phyloP scores from a whole-genome alignment of 2,113 vertebrate species.

The Cepphus grylle region DNA sequence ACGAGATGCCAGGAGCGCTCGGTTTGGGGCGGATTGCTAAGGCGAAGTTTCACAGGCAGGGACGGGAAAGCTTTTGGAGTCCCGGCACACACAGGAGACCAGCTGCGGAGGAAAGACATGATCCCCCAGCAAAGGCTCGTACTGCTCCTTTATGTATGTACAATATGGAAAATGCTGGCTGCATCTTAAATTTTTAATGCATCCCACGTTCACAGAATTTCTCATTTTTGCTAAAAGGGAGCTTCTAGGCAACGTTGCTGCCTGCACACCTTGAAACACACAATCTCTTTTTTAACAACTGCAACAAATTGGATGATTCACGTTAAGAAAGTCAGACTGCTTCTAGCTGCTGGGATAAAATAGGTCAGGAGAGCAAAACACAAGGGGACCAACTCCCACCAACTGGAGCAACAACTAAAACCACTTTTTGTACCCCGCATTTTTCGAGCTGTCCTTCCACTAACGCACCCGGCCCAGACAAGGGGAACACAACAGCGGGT shows the following conservation, averaged over 20 bases:
- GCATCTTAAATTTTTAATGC: conserved; percentile 23
- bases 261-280: not conserved
- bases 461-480: not conserved
- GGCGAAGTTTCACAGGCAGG: not conserved
- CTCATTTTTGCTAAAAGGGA: conserved; percentile 24
- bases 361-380: not conserved
- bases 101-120: not conserved
- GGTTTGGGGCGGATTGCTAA: not conserved
- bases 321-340: not conserved
- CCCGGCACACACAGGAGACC: not conserved
- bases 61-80: not conserved
- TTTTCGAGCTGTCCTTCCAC: not conserved
- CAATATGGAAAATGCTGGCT: not conserved
- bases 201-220: not conserved
- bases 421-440: not conserved
- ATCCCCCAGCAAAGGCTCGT: not conserved
- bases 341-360: not conserved
- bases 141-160: not conserved
- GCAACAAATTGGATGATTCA: not conserved
- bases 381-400: not conserved
- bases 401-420: not conserved
- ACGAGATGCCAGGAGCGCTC: not conserved
- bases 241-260: not conserved
- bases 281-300: not conserved
- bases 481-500: not conserved